Evolutionary conservation across 2,797 vertebrate species (phyloP), one percentile per base, ranked within the genome.

Genomic region (Cossypha dichroa): DNA sequence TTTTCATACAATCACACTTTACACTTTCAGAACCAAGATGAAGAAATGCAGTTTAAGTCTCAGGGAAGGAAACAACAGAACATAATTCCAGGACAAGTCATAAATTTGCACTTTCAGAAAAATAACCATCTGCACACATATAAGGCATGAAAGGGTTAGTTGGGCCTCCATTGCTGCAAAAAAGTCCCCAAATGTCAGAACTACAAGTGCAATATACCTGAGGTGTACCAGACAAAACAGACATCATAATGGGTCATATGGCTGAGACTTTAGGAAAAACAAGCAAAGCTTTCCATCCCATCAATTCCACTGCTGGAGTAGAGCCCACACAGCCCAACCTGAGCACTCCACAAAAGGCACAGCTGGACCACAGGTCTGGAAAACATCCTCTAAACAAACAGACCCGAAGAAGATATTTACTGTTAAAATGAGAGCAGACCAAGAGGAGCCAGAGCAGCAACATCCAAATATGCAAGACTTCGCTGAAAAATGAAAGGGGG

Each of bases 281-380:
- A 41, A 81, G 41, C 4, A 26, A 6, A 43, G 15, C 4, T 48
- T 81, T 45, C 40, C 45, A 48, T 33, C 25, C 56, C 45, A 23
- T 48, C 19, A 43, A 63, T 40, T 40, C 31, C n/a, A 20, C 2
- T 20, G 34, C 23, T 73, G n/a, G 2, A 3, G 33, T 5, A 31
- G 14, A n/a, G 23, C 7, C 56, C 52, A 40, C 0, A 0, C 19
- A 45, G 11, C 5, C 11, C 52, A 74, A 4, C 18, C 28, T 1
- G 1, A 58, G 15, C 2, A 13, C 23, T 33, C 41, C 23, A 8
- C 25, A 13, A 69, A 55, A 77, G 10, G 5, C 36, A 19, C 1
- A 4, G 21, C 0, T 33, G 31, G 74, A 56, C 21, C 20, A 31
- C 22, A 68, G 25, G 11, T 56, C 15, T 60, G 33, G 22, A 72